A percentile compares a stretch with the other conserved stretches of the same genome.
Conservation (phyloP, 2,113 vertebrate genomes). For the Eidolon helvum region DNA sequence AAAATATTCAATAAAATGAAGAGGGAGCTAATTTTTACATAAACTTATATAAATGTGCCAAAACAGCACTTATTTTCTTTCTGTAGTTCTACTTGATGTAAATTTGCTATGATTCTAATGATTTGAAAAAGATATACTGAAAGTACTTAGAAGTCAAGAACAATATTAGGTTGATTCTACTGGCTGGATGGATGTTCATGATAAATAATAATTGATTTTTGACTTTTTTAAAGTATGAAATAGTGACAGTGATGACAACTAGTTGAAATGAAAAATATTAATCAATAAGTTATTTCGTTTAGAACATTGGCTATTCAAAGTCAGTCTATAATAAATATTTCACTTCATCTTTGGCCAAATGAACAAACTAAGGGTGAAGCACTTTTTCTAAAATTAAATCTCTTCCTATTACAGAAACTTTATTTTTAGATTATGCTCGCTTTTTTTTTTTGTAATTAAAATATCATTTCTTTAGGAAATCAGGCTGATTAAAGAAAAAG, state of each 20-base stretch:
- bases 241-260: background rate
- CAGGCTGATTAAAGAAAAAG: background rate
- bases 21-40: background rate
- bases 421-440: background rate
- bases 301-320: background rate
- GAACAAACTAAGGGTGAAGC: background rate
- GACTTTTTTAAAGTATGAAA: background rate
- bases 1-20: background rate
- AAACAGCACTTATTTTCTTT: background rate
- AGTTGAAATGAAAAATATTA: background rate
- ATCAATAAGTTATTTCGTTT: background rate
- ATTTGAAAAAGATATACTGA: background rate
- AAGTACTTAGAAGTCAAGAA: background rate
- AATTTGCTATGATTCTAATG: background rate
- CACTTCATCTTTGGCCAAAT: background rate
- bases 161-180: background rate
- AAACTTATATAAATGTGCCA: background rate
- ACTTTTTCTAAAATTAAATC: background rate
- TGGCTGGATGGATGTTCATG: background rate
- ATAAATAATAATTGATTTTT: background rate
- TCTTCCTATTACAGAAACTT: background rate
- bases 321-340: background rate
- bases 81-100: background rate
- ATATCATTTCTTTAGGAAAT: background rate
- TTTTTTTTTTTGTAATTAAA: background rate